phyloP scores from a whole-genome alignment of 2,888 invertebrate genomes.

The Pammene aurita region DNA sequence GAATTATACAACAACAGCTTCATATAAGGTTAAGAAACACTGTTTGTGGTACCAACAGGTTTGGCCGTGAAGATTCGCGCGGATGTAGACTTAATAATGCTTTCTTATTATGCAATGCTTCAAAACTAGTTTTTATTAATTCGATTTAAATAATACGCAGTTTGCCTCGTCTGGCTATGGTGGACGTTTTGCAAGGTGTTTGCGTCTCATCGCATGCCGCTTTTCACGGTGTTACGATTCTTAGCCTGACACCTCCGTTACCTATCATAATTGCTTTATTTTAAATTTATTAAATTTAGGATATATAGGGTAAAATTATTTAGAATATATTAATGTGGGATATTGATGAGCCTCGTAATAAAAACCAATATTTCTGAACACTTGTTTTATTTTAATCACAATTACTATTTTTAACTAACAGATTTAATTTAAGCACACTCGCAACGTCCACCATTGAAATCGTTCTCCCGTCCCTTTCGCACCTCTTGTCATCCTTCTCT shows the following conservation, averaged over 20 bases:
- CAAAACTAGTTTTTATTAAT: constrained; percentile 53
- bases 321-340: too few species aligned
- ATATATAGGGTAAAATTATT: too few species aligned
- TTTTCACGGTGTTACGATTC: constrained; percentile 7
- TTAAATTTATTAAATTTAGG: too few species aligned
- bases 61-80: constrained; percentile 46
- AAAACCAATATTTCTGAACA: too few species aligned
- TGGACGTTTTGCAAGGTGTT: constrained; percentile 20
- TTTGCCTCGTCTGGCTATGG: constrained; percentile 41
- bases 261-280: too few species aligned
- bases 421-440: too few species aligned
- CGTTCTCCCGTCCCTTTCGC: too few species aligned
- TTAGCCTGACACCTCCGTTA: not conserved
- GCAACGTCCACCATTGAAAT: too few species aligned
- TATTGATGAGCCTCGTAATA: too few species aligned
- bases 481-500: too few species aligned
- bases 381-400: too few species aligned
- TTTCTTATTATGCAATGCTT: constrained; percentile 56
- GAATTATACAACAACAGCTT: constrained; percentile 24
- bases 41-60: constrained; percentile 37
- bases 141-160: constrained; percentile 52
- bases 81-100: constrained; percentile 48
- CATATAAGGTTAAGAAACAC: constrained; percentile 35
- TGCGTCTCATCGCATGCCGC: not conserved
- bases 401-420: too few species aligned